These are phyloP conservation scores for Calycopis cecrops DNA, from an alignment of 1,140 invertebrate species.

Conservation along the genomic window DNA sequence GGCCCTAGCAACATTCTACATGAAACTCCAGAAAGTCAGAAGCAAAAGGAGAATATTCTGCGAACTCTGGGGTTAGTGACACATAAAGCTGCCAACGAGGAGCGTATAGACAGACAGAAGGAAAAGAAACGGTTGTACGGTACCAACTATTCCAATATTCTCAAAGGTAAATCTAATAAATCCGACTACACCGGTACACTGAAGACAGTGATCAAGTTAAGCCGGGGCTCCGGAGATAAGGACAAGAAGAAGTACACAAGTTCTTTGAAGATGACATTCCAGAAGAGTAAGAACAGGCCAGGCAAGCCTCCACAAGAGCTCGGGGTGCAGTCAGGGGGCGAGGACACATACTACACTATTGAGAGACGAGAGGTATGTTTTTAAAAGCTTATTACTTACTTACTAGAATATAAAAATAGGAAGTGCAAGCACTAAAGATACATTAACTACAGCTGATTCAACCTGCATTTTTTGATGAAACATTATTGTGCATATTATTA, in stretches of 20 bases:
- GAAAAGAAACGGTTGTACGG: slow-evolving; percentile 78
- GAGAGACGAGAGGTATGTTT: slow-evolving; percentile 81
- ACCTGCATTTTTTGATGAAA: too few relatives aligned
- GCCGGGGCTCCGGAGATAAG: slow-evolving; percentile 52
- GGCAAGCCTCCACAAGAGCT: slow-evolving; percentile 70
- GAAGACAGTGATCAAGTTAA: slow-evolving; percentile 86
- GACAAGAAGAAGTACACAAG: slow-evolving; percentile 79
- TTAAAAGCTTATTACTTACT: slow-evolving; percentile 10
- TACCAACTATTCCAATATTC: slow-evolving; percentile 64
- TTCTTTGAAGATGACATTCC: slow-evolving; percentile 86
- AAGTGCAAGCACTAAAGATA: background rate
- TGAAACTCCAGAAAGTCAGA: slow-evolving; percentile 76
- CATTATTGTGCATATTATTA: too few relatives aligned
- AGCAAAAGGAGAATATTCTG: slow-evolving; percentile 79
- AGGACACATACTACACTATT: slow-evolving; percentile 83
- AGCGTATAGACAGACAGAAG: slow-evolving; percentile 73
- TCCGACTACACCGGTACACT: slow-evolving; percentile 82
- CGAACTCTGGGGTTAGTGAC: slow-evolving; percentile 80
- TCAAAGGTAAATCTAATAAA: slow-evolving; percentile 70
- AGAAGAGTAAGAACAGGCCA: slow-evolving; percentile 80
- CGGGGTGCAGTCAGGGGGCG: slow-evolving; percentile 72
- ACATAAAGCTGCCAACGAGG: slow-evolving; percentile 76
- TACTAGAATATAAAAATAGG: background rate
- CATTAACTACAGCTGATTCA: too few relatives aligned
- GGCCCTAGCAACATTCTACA: slow-evolving; percentile 52